These are phyloP conservation scores for Dinocampus coccinellae DNA, from an alignment of 2,888 invertebrate genomes.

Conservation along the genomic window DNA sequence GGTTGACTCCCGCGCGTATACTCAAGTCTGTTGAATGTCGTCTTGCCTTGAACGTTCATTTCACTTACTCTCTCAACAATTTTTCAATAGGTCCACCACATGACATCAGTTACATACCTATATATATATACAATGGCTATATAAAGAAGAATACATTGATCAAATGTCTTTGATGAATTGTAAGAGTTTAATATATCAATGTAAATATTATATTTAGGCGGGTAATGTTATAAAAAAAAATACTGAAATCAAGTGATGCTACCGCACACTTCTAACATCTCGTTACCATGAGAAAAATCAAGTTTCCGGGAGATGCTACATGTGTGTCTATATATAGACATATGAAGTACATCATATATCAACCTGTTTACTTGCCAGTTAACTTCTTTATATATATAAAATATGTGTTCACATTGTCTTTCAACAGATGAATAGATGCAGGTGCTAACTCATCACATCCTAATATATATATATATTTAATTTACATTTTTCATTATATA, in stretches of 20 bases:
- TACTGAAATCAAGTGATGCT: not conserved
- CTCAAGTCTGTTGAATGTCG: conserved; percentile 7
- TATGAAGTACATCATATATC: conserved; percentile 16
- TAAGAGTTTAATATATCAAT: too few species aligned
- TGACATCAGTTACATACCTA: not conserved
- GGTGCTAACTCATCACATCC: not conserved
- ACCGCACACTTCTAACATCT: not conserved
- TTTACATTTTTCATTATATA: too few species aligned
- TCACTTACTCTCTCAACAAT: conserved; percentile 12
- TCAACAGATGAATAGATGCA: conserved; percentile 10
- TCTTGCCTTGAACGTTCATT: conserved; percentile 18
- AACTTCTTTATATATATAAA: not conserved
- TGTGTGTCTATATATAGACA: conserved; percentile 13
- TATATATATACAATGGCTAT: too few species aligned
- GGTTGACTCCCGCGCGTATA: not conserved
- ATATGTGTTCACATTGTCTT: not conserved
- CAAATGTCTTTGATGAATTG: too few species aligned
- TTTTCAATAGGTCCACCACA: conserved; percentile 5
- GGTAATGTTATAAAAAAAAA: not conserved
- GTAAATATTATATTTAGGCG: too few species aligned
- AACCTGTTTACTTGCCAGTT: conserved; percentile 27
- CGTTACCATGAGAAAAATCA: conserved; percentile 19
- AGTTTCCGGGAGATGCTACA: conserved; percentile 24
- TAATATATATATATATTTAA: too few species aligned
- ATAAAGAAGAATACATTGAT: too few species aligned